Base-by-base conservation (phyloP, 2,888 invertebrate genomes). In the Raillietiella orientalis region DNA sequence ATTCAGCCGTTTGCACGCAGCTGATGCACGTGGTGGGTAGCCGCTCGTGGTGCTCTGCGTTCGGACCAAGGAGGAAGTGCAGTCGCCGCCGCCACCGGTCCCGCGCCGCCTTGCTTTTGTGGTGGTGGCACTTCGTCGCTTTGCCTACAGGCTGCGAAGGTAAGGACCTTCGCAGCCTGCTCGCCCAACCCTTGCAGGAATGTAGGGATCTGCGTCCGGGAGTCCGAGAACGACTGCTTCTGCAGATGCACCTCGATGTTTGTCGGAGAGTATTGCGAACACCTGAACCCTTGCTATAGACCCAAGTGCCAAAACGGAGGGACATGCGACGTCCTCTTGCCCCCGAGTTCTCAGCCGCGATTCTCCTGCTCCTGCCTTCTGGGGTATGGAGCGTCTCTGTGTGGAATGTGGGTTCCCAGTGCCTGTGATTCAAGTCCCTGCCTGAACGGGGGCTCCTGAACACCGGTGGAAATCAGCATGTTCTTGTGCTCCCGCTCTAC, bases 251-350 rank as follows among this genome's bases (percentile, higher is more conserved):
- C 75, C 36, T 61, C 71, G 30, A 62, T 66, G 43, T 75, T 62
- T 52, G 75, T 79, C 35, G 87, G 87, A 37, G 75, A 79, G 46
- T 82, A 72, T 52, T 90, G 90, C 45, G 75, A 90, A 46, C 66
- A 74, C 45, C 57, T 63, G 42, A 87, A 84, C 52, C 87, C 87
- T 3, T 90, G 90, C 47, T 64, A 70, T 45, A 72, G 62, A 28
- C 66, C 69, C 9, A 61, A 75, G 15, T 90, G 87, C 46, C 77
- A 79, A 47, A 87, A 90, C 47, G 82, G 82, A 14, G 87, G 82
- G 31, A 65, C 70, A 21, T 90, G 87, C 46, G 56, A 66, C 33
- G 75, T 77, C 27, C 57, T 64, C 28, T 49, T 56, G 31, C 53
- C 53, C 24, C 59, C 59, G 29, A 58, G 58, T 11, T 36, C 39